Evolutionary conservation across 2,888 invertebrate genomes (phyloP), one percentile per base, ranked within the genome.

Genomic region (Tholera decimalis): DNA sequence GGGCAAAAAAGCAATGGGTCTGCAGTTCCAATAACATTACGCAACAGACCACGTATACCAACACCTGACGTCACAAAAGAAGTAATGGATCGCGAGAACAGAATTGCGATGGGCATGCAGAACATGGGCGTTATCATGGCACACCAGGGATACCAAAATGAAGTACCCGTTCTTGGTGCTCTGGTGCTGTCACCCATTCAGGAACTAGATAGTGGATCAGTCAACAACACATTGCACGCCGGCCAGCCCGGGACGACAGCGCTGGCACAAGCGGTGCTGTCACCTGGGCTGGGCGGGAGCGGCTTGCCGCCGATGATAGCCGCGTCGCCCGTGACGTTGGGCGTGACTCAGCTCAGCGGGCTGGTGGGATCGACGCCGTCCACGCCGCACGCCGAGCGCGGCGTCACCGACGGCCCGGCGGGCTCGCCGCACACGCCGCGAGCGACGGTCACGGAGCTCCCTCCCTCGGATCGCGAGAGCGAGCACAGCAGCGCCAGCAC

Each of bases 41-140:
- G 97, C 86, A 97, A 97, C 85, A 96, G 98, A 60, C 98, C 98
- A n/a, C 96, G 98, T 57, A 98, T 98, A 80, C 98, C 98, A 41
- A 98, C 98, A 8, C 98, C 98, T 0, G 98, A 98, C 89, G 98
- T 98, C 8, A 97, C 98, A 35, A 98, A 98, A 91, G 98, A 98
- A 89, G 96, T 97, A 24, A 95, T 97, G 66, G 97, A 97, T 82
- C 96, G 97, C 60, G 98, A 98, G 85, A 96, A 96, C 85, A 96
- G 97, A 60, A 91, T 97, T 46, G 96, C 96, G 1, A 91, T 93
- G 90, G 94, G 93, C 73, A 91, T 93, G 91, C 93, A 93, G 75
- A 94, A 94, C 57, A 95, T 97, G 89, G 97, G 97, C n/a, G 97
- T 98, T 5, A 96, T 98, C 54, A 97, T 97, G 96, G 96, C 97